A percentile compares a stretch with the other conserved stretches of the same genome.
Conservation (phyloP, 2,888 invertebrate species). For the Eupeodes latifasciatus region DNA sequence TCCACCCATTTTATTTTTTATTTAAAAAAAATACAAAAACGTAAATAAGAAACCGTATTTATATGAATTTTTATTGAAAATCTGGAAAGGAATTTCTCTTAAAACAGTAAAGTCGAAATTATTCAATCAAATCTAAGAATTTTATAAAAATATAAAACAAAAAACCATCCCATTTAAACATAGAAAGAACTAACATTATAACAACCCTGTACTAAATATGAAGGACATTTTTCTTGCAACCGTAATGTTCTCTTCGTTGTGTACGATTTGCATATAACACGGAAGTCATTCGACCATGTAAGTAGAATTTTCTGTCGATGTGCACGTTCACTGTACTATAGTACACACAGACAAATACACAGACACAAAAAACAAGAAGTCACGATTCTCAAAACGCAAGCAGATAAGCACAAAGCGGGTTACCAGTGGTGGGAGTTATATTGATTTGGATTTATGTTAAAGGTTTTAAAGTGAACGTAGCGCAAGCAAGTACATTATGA, state of each 20-base stretch:
- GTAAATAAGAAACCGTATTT: not conserved
- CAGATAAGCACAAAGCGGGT: slow-evolving; percentile 37
- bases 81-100: not conserved
- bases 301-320: slow-evolving; percentile 38
- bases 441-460: slow-evolving; percentile 37
- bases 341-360: not conserved
- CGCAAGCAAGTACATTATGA: too few relatives aligned
- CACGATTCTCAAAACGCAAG: slow-evolving; percentile 13
- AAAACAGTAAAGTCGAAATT: too few relatives aligned
- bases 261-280: slow-evolving; percentile 54
- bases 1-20: too few relatives aligned
- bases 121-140: too few relatives aligned
- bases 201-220: not conserved
- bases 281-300: slow-evolving; percentile 40
- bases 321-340: not conserved
- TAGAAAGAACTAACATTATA: not conserved
- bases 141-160: too few relatives aligned
- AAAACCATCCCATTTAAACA: too few relatives aligned
- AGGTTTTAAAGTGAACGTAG: slow-evolving; percentile 7
- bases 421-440: slow-evolving; percentile 11
- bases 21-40: too few relatives aligned
- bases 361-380: not conserved
- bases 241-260: not conserved
- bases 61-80: not conserved
- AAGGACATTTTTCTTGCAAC: not conserved